These are phyloP conservation scores for Patagioenas fasciata DNA, from an alignment of 2,113 vertebrate genomes.

Conservation along the genomic window DNA sequence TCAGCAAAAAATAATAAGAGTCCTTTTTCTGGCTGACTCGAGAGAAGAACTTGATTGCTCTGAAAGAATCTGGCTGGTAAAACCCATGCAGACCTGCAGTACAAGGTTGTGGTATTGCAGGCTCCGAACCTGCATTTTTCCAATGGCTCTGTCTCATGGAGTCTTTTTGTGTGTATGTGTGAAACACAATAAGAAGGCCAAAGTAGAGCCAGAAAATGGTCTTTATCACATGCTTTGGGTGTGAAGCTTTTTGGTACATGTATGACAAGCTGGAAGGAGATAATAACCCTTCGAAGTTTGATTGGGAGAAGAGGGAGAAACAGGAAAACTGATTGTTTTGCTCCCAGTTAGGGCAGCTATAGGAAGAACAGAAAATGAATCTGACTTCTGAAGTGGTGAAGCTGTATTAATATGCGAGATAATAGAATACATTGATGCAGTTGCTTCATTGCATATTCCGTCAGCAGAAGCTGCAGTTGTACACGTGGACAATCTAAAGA, in stretches of 20 bases:
- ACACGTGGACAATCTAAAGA: not conserved
- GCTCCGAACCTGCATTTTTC: not conserved
- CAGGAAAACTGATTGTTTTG: not conserved
- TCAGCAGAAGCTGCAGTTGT: not conserved
- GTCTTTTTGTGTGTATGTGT: not conserved
- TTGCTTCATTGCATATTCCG: not conserved
- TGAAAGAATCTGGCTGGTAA: not conserved
- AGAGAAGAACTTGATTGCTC: not conserved
- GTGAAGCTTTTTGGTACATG: not conserved
- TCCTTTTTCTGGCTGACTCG: not conserved
- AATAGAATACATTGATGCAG: not conserved
- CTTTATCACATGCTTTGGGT: not conserved
- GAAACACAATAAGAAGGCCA: not conserved
- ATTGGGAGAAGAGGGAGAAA: not conserved
- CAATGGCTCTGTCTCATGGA: not conserved
- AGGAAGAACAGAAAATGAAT: not conserved
- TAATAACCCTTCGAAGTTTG: not conserved
- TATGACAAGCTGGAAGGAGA: not conserved
- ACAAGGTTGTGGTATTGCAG: not conserved
- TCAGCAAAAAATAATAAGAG: not conserved
- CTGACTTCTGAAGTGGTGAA: not conserved
- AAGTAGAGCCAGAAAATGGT: not conserved
- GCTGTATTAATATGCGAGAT: not conserved
- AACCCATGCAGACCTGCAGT: not conserved
- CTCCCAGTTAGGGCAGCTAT: not conserved